phyloP scores from a whole-genome alignment of 2,797 vertebrate genomes.

The Muscicapa striata region DNA sequence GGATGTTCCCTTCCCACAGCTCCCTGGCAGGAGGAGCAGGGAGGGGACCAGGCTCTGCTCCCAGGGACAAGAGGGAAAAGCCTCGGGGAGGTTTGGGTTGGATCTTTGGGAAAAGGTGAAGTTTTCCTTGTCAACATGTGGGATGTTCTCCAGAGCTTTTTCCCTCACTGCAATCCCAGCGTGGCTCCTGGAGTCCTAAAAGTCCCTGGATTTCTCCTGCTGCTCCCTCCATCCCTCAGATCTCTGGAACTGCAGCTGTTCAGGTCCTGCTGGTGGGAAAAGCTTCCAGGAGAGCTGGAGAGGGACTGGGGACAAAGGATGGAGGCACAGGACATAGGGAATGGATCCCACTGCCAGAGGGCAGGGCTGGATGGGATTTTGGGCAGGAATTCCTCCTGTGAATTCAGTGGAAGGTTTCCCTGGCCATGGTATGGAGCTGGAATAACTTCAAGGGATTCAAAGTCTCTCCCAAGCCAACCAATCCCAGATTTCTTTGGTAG shows the following conservation, averaged over 20 bases:
- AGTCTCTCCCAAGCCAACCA: not conserved
- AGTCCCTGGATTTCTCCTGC: not conserved
- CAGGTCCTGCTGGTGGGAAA: not conserved
- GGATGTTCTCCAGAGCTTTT: not conserved
- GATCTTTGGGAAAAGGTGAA: not conserved
- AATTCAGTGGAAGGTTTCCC: not conserved
- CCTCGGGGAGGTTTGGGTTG: not conserved
- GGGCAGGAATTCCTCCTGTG: not conserved
- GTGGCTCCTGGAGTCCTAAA: not conserved
- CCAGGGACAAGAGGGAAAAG: not conserved
- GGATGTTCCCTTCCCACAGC: not conserved
- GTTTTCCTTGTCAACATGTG: not conserved
- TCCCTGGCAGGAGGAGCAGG: not conserved
- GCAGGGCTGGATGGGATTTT: rapidly evolving
- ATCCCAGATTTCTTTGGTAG: not conserved
- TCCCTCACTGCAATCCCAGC: not conserved
- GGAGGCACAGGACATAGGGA: not conserved
- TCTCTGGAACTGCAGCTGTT: rapidly evolving
- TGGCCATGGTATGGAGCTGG: not conserved
- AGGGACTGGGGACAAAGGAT: not conserved
- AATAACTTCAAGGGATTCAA: not conserved
- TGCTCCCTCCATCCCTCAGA: not conserved
- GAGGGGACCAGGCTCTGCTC: not conserved
- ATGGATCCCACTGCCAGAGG: not conserved
- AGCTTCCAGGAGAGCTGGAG: not conserved